Conservation (phyloP, 2,888 invertebrate species). For the Aphrophora alni region DNA sequence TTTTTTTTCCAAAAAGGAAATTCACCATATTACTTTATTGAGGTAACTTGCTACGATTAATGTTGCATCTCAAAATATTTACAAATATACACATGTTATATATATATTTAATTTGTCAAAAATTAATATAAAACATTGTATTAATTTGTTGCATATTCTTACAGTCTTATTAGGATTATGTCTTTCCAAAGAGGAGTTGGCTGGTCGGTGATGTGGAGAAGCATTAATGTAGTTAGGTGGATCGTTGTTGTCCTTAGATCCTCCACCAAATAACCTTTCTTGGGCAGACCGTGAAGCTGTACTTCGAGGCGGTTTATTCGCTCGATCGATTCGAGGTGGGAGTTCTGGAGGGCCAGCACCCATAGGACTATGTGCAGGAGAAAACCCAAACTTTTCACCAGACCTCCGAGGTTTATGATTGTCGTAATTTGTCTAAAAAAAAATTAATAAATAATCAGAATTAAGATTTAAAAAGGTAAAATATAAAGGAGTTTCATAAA, state of each 20-base stretch:
- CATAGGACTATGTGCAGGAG: slow-evolving; percentile 53
- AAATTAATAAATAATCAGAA: too few species aligned
- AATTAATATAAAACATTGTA: too few species aligned
- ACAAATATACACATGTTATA: too few species aligned
- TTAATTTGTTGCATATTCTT: slow-evolving; percentile 41
- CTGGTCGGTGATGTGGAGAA: slow-evolving; percentile 58
- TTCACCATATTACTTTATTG: too few species aligned
- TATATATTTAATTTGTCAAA: too few species aligned
- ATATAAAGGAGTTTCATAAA: too few species aligned
- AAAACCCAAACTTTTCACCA: slow-evolving; percentile 62
- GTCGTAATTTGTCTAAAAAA: slow-evolving; percentile 50
- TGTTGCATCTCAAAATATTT: too few species aligned
- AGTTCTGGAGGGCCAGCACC: slow-evolving; percentile 71
- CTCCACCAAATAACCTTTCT: slow-evolving; percentile 71
- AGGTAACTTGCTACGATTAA: too few species aligned
- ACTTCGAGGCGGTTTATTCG: slow-evolving; percentile 71
- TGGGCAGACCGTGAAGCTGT: slow-evolving; percentile 65
- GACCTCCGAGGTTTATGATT: slow-evolving; percentile 49
- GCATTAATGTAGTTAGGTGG: slow-evolving; percentile 61
- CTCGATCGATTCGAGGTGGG: slow-evolving; percentile 83
- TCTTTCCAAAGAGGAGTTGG: slow-evolving; percentile 58
- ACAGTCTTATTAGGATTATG: slow-evolving; percentile 52
- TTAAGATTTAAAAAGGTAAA: too few species aligned
- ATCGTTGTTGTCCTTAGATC: slow-evolving; percentile 47
- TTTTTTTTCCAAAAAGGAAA: too few species aligned